Evolutionary conservation across 2,888 invertebrate genomes (phyloP).

Genomic region (Teleiodes luculella): DNA sequence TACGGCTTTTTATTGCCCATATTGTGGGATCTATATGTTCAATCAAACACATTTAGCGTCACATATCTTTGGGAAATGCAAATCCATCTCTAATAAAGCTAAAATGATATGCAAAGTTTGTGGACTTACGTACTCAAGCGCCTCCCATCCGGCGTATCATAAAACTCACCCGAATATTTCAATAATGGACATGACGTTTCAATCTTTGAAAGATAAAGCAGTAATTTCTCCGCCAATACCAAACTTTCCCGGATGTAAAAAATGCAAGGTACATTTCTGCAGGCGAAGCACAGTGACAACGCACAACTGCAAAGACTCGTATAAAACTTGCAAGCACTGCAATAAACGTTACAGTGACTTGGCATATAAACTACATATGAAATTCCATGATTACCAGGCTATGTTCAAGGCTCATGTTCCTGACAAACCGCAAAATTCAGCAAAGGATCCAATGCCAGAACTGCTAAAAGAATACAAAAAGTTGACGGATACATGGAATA

Average conservation of each 20-base stretch:
- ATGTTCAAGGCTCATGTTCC: not conserved
- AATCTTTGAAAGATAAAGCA: constrained; percentile 22
- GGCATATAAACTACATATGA: constrained; percentile 36
- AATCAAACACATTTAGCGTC: not conserved
- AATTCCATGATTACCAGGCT: constrained; percentile 33
- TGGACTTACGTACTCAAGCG: constrained; percentile 31
- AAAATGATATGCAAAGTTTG: constrained; percentile 35
- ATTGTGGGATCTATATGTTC: not conserved
- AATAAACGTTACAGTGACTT: constrained; percentile 31
- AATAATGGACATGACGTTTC: constrained; percentile 33
- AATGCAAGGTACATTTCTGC: constrained; percentile 38
- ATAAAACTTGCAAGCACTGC: constrained; percentile 33
- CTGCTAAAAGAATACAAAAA: constrained; percentile 45
- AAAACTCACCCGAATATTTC: constrained; percentile 20
- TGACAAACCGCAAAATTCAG: not conserved
- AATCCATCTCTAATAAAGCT: not conserved
- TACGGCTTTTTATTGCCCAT: not conserved
- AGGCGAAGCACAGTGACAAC: fast-evolving
- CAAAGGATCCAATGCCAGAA: constrained; percentile 27
- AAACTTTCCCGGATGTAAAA: constrained; percentile 28
- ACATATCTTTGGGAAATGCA: not conserved
- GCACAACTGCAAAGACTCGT: constrained; percentile 32
- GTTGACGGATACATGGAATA: constrained; percentile 45
- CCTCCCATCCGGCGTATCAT: constrained; percentile 25
- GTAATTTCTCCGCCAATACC: constrained; percentile 32